Evolutionary conservation across 2,888 invertebrate species (phyloP).

Genomic region (Cheilosia grossa): DNA sequence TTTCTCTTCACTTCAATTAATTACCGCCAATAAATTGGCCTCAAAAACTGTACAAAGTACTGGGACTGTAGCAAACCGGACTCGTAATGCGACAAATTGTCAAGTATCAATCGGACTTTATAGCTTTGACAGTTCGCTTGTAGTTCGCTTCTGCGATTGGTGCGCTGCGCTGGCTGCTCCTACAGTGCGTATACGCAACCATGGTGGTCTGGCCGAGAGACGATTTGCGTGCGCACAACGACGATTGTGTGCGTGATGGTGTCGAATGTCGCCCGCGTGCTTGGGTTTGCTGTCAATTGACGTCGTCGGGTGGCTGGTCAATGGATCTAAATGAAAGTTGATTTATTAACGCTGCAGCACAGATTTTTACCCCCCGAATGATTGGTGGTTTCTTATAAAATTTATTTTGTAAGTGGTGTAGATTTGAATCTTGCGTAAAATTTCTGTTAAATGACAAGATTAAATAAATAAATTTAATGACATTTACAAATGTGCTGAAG

Average conservation of each 20-base stretch:
- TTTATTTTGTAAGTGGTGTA: neutral
- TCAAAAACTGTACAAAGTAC: constrained; percentile 19
- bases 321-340: constrained; percentile 46
- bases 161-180: neutral
- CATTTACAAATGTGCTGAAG: neutral
- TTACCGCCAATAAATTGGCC: constrained; percentile 48
- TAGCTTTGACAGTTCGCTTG: constrained; percentile 28
- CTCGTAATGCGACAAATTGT: constrained; percentile 60
- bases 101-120: constrained; percentile 38
- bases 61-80: constrained; percentile 24
- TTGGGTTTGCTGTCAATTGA: constrained; percentile 17
- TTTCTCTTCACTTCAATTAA: constrained; percentile 48
- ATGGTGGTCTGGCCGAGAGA: constrained; percentile 42
- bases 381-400: constrained; percentile 30
- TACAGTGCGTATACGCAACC: constrained; percentile 33
- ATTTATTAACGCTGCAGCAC: constrained; percentile 38
- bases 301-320: constrained; percentile 24
- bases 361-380: constrained; percentile 14
- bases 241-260: constrained; percentile 8
- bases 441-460: neutral
- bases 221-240: constrained; percentile 47
- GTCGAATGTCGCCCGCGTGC: constrained; percentile 26
- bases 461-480: neutral
- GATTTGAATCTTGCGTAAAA: constrained; percentile 21
- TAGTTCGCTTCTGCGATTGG: constrained; percentile 26